A percentile compares a stretch with the other conserved stretches of the same genome.
phyloP scores from a whole-genome alignment of 2,888 invertebrate species.

The Platycheirus albimanus region DNA sequence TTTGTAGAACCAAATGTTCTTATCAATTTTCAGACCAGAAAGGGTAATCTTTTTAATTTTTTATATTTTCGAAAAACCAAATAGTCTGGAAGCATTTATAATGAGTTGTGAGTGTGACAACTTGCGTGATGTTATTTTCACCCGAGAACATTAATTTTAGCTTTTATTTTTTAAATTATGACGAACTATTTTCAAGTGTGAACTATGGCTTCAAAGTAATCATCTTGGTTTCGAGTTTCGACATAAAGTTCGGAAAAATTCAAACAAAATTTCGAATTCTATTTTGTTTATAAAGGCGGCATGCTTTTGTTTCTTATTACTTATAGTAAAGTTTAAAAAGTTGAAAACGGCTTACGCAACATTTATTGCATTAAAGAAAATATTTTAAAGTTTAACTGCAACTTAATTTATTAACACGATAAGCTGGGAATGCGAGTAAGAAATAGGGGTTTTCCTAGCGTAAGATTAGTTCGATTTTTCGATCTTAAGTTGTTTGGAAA shows the following conservation, averaged over 20 bases:
- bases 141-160: conserved; percentile 3
- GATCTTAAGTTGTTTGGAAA: too few species aligned
- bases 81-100: conserved; percentile 1
- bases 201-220: not conserved
- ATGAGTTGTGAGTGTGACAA: conserved; percentile 29
- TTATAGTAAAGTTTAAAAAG: too few species aligned
- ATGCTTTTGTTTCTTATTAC: too few species aligned
- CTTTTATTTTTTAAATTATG: conserved; percentile 9
- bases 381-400: too few species aligned
- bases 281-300: too few species aligned
- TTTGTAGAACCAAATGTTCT: not conserved
- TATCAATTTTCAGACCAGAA: conserved; percentile 31
- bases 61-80: not conserved
- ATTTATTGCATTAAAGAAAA: too few species aligned
- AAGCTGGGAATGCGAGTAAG: too few species aligned
- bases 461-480: too few species aligned
- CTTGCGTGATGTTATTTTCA: conserved; percentile 25
- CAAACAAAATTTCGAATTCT: too few species aligned
- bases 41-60: conserved; percentile 6
- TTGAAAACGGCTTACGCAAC: too few species aligned
- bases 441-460: too few species aligned
- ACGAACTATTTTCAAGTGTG: not conserved
- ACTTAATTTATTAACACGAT: too few species aligned
- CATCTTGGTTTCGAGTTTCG: not conserved
- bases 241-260: not conserved